Percentiles rank a stretch among this genome's conserved stretches.
These are phyloP conservation scores for Micropterix aruncella DNA, from an alignment of 2,888 invertebrate species.

Conservation along the genomic window DNA sequence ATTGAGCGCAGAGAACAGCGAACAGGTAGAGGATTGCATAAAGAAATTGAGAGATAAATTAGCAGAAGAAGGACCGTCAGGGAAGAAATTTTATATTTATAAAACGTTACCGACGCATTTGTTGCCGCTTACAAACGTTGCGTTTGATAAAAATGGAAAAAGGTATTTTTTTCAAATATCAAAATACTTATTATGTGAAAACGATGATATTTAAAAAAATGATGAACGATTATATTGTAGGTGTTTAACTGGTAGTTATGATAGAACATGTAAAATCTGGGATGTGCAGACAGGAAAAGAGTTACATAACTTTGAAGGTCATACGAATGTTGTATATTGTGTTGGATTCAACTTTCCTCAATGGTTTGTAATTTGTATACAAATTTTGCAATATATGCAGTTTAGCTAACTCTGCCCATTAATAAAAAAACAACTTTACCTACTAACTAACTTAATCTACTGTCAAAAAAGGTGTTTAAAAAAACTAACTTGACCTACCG, in stretches of 20 bases:
- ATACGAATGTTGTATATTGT: slow-evolving; percentile 70
- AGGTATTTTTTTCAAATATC: slow-evolving; percentile 19
- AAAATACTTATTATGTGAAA: slow-evolving; percentile 1
- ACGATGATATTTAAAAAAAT: too few relatives aligned
- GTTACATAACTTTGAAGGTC: slow-evolving; percentile 53
- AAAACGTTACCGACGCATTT: slow-evolving; percentile 52
- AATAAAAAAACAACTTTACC: too few relatives aligned
- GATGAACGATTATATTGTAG: too few relatives aligned
- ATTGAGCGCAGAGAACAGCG: slow-evolving; percentile 40
- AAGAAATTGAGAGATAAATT: slow-evolving; percentile 47
- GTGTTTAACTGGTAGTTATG: slow-evolving; percentile 72
- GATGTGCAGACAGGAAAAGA: slow-evolving; percentile 55
- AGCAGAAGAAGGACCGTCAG: slow-evolving; percentile 40
- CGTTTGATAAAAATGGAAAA: slow-evolving; percentile 52
- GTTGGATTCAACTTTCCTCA: slow-evolving; percentile 64
- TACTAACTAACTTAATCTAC: too few relatives aligned
- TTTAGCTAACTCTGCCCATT: too few relatives aligned
- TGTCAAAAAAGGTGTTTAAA: too few relatives aligned
- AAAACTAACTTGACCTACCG: too few relatives aligned
- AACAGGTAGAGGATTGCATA: slow-evolving; percentile 45
- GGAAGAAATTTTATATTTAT: slow-evolving; percentile 51
- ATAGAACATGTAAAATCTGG: slow-evolving; percentile 73
- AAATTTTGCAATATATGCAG: too few relatives aligned
- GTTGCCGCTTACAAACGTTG: slow-evolving; percentile 57
- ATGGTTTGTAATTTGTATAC: too few relatives aligned